Conservation (phyloP, 2,888 invertebrate genomes). For the Marasmarcha lunaedactyla region DNA sequence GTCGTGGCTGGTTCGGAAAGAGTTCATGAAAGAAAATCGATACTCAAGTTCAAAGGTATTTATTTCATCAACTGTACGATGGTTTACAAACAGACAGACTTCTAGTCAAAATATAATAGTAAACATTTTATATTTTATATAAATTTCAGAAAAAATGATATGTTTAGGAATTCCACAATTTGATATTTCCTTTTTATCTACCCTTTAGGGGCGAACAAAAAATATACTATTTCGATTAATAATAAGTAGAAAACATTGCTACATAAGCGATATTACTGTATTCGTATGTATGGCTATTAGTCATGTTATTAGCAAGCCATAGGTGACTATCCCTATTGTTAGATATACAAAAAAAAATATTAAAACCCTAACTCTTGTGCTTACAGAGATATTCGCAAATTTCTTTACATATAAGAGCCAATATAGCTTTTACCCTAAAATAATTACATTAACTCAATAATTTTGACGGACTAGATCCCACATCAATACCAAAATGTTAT, state of each 20-base stretch:
- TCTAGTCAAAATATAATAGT: constrained; percentile 21
- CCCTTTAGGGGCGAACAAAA: constrained; percentile 9
- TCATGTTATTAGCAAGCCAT: constrained; percentile 68
- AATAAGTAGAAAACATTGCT: constrained; percentile 51
- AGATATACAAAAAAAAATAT: constrained; percentile 57
- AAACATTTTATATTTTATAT: constrained; percentile 2
- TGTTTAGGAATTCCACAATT: constrained; percentile 17
- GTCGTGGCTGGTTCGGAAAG: too few relatives aligned
- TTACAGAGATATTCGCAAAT: constrained; percentile 34
- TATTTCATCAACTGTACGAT: constrained; percentile 44
- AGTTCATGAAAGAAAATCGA: too few relatives aligned
- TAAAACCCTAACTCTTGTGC: constrained; percentile 45
- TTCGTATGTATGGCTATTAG: constrained; percentile 62
- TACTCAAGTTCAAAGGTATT: constrained; percentile 32
- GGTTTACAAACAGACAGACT: constrained; percentile 41
- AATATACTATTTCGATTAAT: constrained; percentile 19
- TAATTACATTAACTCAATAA: constrained; percentile 37
- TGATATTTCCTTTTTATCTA: constrained; percentile 18
- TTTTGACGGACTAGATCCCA: constrained; percentile 68
- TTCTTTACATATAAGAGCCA: constrained; percentile 36
- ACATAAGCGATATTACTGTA: constrained; percentile 60
- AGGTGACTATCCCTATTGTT: constrained; percentile 60
- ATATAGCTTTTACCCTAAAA: constrained; percentile 35
- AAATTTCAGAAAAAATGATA: constrained; percentile 18
- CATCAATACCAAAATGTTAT: constrained; percentile 40